Base-by-base conservation (phyloP, 2,113 vertebrate genomes). In the human region DNA sequence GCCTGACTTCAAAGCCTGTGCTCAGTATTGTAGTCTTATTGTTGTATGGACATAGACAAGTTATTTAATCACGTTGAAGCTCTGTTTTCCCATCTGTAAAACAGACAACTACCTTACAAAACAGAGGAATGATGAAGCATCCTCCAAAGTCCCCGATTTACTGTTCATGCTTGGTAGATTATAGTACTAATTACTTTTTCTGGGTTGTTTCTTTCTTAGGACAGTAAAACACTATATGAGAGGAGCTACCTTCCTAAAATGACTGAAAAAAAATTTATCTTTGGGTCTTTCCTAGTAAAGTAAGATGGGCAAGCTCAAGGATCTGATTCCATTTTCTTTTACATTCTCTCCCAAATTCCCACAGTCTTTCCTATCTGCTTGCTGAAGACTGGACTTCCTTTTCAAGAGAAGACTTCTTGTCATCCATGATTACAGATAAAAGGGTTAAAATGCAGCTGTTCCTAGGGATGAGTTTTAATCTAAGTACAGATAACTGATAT, bases 351-450 rank as follows among this genome's bases (percentile, higher is more conserved):
- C 5, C 4, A 11, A 1, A 0, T 12, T 14, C 61, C 61, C 12
- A 13, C 27, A 64, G 2, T 64, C 61, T 64, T 64, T 64, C 27
- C 2, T 14, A 10, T 84, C 40, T 93, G 48, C 48, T 89, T 92
- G 43, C 57, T 81, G 27, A 96, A 97, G 70, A 40, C 52, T 89
- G 57, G 40, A 66, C 25, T 92, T 50, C 35, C 27, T 87, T 85
- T 93, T 68, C 70, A 78, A 79, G 84, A 93, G 68, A 72, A 95
- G 91, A 82, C 10, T 30, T 91, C 8, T 64, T 89, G 27, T 89
- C 78, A 66, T 94, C 4, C 13, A 22, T 79, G 66, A 73, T 61
- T 88, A 57, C 14, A 72, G n/a, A 70, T 61, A 48, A 48, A 68
- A 70, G 7, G 4, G 32, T 83, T 96, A 55, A 76, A 86, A 48